A percentile compares a stretch with the other conserved stretches of the same genome.
Evolutionary conservation across 2,888 invertebrate species (phyloP).

Genomic region (Lacanobia wlatinum): DNA sequence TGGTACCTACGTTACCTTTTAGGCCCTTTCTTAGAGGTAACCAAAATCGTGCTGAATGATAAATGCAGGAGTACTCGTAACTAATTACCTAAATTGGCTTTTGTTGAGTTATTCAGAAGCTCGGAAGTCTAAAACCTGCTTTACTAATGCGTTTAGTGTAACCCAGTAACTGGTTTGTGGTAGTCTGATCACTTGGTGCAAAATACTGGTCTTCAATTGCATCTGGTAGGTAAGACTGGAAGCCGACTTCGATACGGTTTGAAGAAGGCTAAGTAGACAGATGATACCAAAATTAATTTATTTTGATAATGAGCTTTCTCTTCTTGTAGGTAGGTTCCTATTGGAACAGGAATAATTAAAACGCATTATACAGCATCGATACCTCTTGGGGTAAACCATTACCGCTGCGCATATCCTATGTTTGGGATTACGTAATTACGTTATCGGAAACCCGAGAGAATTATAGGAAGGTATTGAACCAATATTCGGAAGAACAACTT

Average conservation of each 20-base stretch:
- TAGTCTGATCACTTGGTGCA: neutral
- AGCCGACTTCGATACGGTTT: no score
- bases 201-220: neutral
- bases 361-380: conserved; percentile 4
- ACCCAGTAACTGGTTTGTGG: neutral
- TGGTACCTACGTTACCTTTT: conserved; percentile 4
- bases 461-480: neutral
- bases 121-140: neutral
- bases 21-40: neutral
- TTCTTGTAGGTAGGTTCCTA: neutral
- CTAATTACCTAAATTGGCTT: neutral
- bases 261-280: no score
- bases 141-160: neutral
- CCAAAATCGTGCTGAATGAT: neutral
- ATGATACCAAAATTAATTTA: neutral
- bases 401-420: conserved; percentile 40
- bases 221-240: neutral
- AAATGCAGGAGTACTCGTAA: neutral
- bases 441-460: conserved; percentile 23
- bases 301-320: neutral
- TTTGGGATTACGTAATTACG: conserved; percentile 38
- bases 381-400: conserved; percentile 35
- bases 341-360: conserved; percentile 23
- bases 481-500: conserved; percentile 7
- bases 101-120: no score